phyloP scores from a whole-genome alignment of 2,797 vertebrate species.

The Gymnopithys bicolor region DNA sequence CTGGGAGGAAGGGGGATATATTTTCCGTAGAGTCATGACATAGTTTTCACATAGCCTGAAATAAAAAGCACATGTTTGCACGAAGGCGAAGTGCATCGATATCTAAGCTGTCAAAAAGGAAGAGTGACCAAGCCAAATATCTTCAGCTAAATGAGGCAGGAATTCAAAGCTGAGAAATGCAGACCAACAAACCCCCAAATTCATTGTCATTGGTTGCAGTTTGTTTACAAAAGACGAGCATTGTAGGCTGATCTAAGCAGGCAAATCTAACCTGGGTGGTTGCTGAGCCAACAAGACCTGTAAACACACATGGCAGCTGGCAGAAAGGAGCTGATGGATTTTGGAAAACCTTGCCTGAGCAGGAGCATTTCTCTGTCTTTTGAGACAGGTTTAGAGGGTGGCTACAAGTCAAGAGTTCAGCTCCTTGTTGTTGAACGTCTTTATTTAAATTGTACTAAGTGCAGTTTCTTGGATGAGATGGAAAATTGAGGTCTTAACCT shows the following conservation, averaged over 20 bases:
- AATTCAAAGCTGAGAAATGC: slow-evolving; percentile 29
- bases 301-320: background rate
- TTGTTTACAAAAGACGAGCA: slow-evolving; percentile 7
- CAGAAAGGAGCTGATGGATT: slow-evolving; percentile 11
- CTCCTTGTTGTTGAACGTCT: background rate
- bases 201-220: background rate
- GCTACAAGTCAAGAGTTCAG: slow-evolving; percentile 26
- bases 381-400: background rate
- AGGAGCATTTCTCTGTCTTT: slow-evolving; percentile 39
- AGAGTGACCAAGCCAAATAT: slow-evolving; percentile 53
- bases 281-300: slow-evolving; percentile 36
- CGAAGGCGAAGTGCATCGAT: background rate
- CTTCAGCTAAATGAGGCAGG: slow-evolving; percentile 53
- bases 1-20: background rate
- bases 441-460: slow-evolving; percentile 14
- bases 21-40: background rate
- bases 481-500: slow-evolving; percentile 13
- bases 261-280: slow-evolving; percentile 21
- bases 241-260: background rate
- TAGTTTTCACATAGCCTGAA: slow-evolving; percentile 40
- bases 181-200: slow-evolving; percentile 23
- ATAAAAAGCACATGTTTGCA: slow-evolving; percentile 57
- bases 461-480: slow-evolving; percentile 10
- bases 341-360: slow-evolving; percentile 46
- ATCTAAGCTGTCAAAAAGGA: slow-evolving; percentile 40